phyloP scores from a whole-genome alignment of 1,140 invertebrate species.

The Micrasema minimum region DNA sequence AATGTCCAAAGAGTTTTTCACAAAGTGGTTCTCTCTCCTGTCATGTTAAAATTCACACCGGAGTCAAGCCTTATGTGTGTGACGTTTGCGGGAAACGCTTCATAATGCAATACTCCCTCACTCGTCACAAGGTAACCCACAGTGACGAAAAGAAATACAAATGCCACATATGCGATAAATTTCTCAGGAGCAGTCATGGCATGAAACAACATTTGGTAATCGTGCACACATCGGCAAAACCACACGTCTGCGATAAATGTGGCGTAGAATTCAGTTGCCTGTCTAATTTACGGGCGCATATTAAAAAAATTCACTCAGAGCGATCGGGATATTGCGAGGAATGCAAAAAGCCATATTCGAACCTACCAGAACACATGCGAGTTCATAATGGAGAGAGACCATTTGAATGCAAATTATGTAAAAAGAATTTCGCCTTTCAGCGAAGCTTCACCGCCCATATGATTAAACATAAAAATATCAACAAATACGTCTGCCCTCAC shows the following conservation, averaged over 20 bases:
- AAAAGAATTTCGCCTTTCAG: slow-evolving; percentile 61
- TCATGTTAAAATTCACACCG: slow-evolving; percentile 73
- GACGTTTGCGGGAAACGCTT: slow-evolving; percentile 75
- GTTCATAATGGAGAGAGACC: slow-evolving; percentile 77
- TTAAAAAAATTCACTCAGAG: slow-evolving; percentile 61
- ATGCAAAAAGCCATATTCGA: slow-evolving; percentile 61
- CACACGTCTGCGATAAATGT: slow-evolving; percentile 65
- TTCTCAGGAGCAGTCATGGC: slow-evolving; percentile 58
- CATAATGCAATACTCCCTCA: slow-evolving; percentile 26
- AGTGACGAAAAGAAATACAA: slow-evolving; percentile 59
- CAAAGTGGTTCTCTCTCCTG: slow-evolving; percentile 52
- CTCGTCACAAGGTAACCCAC: slow-evolving; percentile 56
- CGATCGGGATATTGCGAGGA: slow-evolving; percentile 60
- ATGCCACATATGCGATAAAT: slow-evolving; percentile 58
- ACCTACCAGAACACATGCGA: slow-evolving; percentile 68
- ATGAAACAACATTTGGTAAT: slow-evolving; percentile 57
- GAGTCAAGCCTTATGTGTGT: slow-evolving; percentile 80
- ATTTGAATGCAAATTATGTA: slow-evolving; percentile 69
- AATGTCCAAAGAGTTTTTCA: slow-evolving; percentile 37
- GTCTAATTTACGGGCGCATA: slow-evolving; percentile 65
- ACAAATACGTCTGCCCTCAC: slow-evolving; percentile 60
- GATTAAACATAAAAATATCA: slow-evolving; percentile 63
- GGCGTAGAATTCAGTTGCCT: slow-evolving; percentile 69
- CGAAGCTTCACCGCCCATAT: slow-evolving; percentile 59
- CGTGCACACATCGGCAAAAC: slow-evolving; percentile 44